phyloP scores from a whole-genome alignment of 2,113 vertebrate genomes.

The Irena cyanogastra region DNA sequence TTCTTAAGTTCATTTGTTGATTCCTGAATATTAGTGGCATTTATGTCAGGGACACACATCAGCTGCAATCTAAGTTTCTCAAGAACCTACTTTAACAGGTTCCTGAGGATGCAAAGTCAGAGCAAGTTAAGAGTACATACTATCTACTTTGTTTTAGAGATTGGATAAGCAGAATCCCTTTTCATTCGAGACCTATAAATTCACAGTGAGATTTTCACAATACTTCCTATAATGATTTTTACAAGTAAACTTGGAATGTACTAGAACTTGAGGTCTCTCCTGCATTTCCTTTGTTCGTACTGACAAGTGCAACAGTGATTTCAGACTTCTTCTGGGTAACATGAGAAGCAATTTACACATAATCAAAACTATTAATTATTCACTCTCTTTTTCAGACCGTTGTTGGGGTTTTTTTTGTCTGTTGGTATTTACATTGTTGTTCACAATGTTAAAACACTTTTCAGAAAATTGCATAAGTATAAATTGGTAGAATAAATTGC shows the following conservation, averaged over 20 bases:
- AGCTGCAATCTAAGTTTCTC: background rate
- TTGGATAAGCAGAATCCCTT: background rate
- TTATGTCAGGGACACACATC: background rate
- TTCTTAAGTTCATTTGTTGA: background rate
- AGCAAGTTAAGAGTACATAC: background rate
- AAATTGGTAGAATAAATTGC: background rate
- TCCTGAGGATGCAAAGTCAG: background rate
- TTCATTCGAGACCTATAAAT: background rate
- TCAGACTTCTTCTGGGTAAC: background rate
- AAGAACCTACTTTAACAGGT: background rate
- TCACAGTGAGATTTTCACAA: background rate
- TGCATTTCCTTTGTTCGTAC: background rate
- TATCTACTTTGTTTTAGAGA: background rate
- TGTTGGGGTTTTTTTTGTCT: background rate
- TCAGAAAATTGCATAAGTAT: background rate
- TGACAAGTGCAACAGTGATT: background rate
- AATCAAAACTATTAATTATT: background rate
- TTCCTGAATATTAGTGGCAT: background rate
- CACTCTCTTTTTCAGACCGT: accelerated
- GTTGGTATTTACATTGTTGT: background rate
- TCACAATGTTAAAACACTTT: background rate
- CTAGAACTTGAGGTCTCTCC: background rate
- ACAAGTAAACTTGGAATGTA: background rate
- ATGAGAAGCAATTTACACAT: background rate
- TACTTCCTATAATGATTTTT: background rate